Evolutionary conservation across 2,888 invertebrate genomes (phyloP).

Genomic region (Metacarcinus magister): DNA sequence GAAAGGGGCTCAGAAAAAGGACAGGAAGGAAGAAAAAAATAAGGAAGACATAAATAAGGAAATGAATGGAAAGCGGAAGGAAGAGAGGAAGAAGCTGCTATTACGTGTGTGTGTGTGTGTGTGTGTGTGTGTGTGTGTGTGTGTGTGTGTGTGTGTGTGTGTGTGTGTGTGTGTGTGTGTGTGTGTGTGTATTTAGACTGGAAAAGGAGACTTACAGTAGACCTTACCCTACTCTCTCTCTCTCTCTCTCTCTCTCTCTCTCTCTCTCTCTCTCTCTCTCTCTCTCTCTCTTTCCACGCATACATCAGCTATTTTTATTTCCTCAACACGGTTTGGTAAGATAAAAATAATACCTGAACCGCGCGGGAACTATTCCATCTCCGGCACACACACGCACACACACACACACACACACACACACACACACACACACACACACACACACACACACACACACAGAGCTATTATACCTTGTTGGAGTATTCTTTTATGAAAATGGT

Average conservation of each 20-base stretch:
- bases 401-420: no score
- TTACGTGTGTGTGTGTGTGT: background rate
- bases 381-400: no score
- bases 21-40: background rate
- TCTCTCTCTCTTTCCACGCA: background rate
- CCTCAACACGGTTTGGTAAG: background rate
- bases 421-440: no score
- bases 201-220: no score
- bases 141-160: background rate
- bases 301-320: no score
- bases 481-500: no score
- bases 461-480: no score
- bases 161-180: conserved; percentile 4
- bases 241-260: background rate
- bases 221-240: background rate
- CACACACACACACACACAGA: no score
- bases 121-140: conserved; percentile 11
- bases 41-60: conserved; percentile 15
- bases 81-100: background rate
- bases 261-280: background rate
- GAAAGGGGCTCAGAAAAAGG: background rate
- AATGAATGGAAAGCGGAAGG: background rate
- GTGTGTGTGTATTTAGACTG: background rate
- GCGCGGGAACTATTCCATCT: no score
- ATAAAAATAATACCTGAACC: background rate